Evolutionary conservation across 1,140 invertebrate genomes (phyloP), one percentile per base, ranked within the genome.

Genomic region (Ips nitidus): DNA sequence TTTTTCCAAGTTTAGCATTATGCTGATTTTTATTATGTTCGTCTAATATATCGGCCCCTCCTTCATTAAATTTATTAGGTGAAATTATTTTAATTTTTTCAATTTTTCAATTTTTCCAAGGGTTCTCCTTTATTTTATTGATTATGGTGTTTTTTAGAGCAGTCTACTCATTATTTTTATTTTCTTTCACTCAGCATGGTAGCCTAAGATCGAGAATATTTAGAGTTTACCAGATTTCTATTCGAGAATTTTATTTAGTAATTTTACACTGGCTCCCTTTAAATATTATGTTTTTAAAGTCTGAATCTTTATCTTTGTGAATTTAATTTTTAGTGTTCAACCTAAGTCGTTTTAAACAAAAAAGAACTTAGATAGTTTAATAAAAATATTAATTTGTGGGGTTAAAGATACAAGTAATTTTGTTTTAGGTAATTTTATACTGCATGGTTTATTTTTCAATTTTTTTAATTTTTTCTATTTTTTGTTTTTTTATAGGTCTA

Each of bases 61-160:
- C 80, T 41, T 79, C 77, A 58, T 71, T 83, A 76, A 82, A 82
- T 82, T 80, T 83, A 75, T 69, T 81, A 61, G 82, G 85, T 1
- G 85, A 87, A 82, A 83, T 87, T 83, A 79, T 81, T 63, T 84
- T 87, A 81, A 81, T 87, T 80, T 86, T 83, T 83, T 81, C 80
- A 76, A 79, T 84, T 78, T 61, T 22, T 22, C 22, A 22, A 84
- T 67, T 78, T 75, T 43, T 86, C 80, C 79, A 80, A 73, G 73
- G 70, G 78, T 70, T 78, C 56, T 82, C 82, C 80, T 70, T 86
- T 77, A 79, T 81, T 72, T 79, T 86, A 76, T 79, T 81, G 72
- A 77, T 85, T 73, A 74, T 81, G 75, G 81, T 77, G 73, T 82
- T 82, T 81, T 82, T 80, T 79, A 80, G 79, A 71, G 81, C 79